These are phyloP conservation scores for Periophthalmus modestus DNA, from an alignment of 2,113 vertebrate genomes.

Conservation along the genomic window DNA sequence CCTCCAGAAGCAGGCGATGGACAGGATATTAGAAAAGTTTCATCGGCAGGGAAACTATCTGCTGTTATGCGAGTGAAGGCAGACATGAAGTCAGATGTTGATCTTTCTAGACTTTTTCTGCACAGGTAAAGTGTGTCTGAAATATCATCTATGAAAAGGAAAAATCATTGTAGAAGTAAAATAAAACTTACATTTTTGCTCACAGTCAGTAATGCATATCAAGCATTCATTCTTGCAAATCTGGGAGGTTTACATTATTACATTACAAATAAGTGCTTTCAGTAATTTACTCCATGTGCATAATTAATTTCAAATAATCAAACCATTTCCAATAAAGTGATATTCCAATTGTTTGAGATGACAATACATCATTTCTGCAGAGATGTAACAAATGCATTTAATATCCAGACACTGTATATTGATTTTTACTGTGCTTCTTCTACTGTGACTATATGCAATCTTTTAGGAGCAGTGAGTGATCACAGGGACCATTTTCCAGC, in stretches of 20 bases:
- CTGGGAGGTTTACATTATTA: no score
- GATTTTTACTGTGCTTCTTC: no score
- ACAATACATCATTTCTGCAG: no score
- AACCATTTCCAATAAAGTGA: no score
- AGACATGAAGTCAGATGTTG: not conserved
- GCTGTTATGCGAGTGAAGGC: slow-evolving; percentile 22
- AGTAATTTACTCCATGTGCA: no score
- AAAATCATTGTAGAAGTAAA: not conserved
- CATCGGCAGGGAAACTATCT: slow-evolving; percentile 43
- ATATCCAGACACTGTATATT: no score
- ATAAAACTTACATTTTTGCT: not conserved
- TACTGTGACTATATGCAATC: no score
- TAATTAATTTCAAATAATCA: no score
- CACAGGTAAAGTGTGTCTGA: not conserved
- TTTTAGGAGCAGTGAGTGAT: not conserved
- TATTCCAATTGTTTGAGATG: no score
- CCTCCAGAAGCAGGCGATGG: slow-evolving; percentile 44
- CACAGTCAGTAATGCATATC: not conserved
- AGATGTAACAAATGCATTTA: no score
- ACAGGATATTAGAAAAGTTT: slow-evolving; percentile 64
- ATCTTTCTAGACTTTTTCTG: slow-evolving; percentile 12
- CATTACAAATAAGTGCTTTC: no score
- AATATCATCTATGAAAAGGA: not conserved
- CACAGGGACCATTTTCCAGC: not conserved
- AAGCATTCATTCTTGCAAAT: no score